Conservation (phyloP, 2,797 vertebrate genomes). For the Falco biarmicus region DNA sequence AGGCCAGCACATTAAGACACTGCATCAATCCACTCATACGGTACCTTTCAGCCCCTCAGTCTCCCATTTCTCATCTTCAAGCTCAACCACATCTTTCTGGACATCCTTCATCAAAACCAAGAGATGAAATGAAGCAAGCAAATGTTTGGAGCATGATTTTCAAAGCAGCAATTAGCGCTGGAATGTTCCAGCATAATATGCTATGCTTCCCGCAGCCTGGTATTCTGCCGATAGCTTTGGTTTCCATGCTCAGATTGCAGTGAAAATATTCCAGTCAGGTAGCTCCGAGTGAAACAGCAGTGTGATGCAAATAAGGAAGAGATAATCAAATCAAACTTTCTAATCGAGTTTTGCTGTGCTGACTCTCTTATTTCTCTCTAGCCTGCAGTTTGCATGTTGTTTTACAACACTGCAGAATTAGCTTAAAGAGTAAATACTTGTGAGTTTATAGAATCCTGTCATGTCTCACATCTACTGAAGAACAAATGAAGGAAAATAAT, state of each 20-base stretch:
- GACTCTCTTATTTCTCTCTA: constrained; percentile 73
- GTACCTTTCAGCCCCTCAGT: not conserved
- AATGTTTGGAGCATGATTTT: constrained; percentile 24
- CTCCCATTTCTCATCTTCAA: constrained; percentile 15
- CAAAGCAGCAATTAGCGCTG: not conserved
- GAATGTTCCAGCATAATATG: constrained; percentile 24
- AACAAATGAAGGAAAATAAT: constrained; percentile 23
- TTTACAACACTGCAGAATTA: constrained; percentile 74
- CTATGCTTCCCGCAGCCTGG: not conserved
- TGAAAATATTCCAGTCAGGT: constrained; percentile 69
- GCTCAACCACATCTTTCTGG: constrained; percentile 2
- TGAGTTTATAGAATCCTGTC: constrained; percentile 49
- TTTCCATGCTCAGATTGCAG: not conserved
- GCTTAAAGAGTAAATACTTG: constrained; percentile 70
- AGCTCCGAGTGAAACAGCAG: constrained; percentile 46
- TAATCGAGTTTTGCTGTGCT: constrained; percentile 70
- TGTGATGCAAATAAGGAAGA: constrained; percentile 72
- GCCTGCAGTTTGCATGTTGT: constrained; percentile 65
- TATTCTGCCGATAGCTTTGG: not conserved
- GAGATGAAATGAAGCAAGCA: not conserved
- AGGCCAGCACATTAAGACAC: constrained; percentile 55
- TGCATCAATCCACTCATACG: not conserved
- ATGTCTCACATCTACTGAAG: constrained; percentile 18
- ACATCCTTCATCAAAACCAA: not conserved
- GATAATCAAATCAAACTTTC: constrained; percentile 77